Base-by-base conservation (phyloP, 2,113 vertebrate genomes). In the Scomber japonicus region DNA sequence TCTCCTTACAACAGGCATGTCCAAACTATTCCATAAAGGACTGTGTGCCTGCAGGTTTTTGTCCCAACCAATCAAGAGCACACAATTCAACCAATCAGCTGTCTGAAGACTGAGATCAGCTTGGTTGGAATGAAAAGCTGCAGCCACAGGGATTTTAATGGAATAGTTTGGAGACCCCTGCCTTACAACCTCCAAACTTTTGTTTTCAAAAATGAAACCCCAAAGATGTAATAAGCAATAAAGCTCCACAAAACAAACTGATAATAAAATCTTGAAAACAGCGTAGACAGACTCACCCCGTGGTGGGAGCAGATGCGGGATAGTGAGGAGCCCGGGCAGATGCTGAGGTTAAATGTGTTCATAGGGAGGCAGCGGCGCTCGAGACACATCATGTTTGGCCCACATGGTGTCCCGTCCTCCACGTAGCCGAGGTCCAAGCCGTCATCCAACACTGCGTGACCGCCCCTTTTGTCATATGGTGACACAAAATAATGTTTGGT, bases 341-440 rank as follows among this genome's bases (percentile, higher is more conserved):
- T 94, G 87, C 97, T 99, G 91, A 99, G 97, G 94, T 99, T 99
- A 92, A 99, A 99, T 90, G 96, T 96, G 2, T 93, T 90, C 65
- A 96, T 94, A 0, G 96, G 95, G 59, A 97, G 96, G 95, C 98
- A 99, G 93, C 95, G 97, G 15, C 93, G 97, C 60, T 97, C 97
- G 85, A 98, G 92, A 88, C 98, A 99, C 95, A 99, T 95, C 97
- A 99, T 99, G 89, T 97, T 97, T 9, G 98, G 97, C 17, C 97
- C 98, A 3, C 98, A 99, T 3, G 97, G 97, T 0, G 97, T 97
- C 72, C 98, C 98, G 0, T 99, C 97, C 85, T 99, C 97, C 84
- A 99, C 97, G 0, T 99, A 99, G 87, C 98, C 98, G 92, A 99
- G 89, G 84, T 97, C 97, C 0, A 96, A 94, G 75, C 97, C 97